phyloP scores from a whole-genome alignment of 2,888 invertebrate genomes.

The Lutraria lutraria region DNA sequence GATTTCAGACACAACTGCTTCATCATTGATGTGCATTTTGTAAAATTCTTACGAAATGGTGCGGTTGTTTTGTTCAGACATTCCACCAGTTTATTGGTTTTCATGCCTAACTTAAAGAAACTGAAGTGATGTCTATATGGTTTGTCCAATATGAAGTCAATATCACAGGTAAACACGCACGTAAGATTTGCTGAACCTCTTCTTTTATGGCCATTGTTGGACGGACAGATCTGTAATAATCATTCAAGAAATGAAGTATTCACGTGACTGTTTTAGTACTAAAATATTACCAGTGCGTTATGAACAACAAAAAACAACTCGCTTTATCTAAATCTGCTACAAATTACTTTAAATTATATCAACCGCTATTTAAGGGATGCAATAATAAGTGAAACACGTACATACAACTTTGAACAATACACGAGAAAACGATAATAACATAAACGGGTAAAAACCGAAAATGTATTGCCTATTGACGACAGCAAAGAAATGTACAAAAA shows the following conservation, averaged over 20 bases:
- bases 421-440: too few relatives aligned
- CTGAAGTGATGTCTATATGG: conserved; percentile 1
- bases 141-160: conserved; percentile 37
- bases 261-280: too few relatives aligned
- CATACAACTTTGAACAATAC: too few relatives aligned
- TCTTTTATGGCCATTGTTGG: conserved; percentile 28
- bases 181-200: conserved; percentile 8
- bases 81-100: conserved; percentile 33
- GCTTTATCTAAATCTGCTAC: too few relatives aligned
- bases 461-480: background rate
- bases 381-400: too few relatives aligned
- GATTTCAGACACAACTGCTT: conserved; percentile 38
- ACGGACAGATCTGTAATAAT: conserved; percentile 26
- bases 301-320: too few relatives aligned
- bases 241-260: background rate
- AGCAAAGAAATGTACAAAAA: too few relatives aligned
- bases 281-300: too few relatives aligned
- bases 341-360: too few relatives aligned
- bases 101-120: conserved; percentile 51
- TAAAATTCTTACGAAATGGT: background rate
- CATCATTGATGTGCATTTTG: conserved; percentile 32
- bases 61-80: conserved; percentile 31
- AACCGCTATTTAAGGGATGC: too few relatives aligned
- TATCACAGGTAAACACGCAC: conserved; percentile 57
- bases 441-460: too few relatives aligned